A percentile compares a stretch with the other conserved stretches of the same genome.
phyloP scores from a whole-genome alignment of 2,797 vertebrate species.

The Rousettus madagascariensis region DNA sequence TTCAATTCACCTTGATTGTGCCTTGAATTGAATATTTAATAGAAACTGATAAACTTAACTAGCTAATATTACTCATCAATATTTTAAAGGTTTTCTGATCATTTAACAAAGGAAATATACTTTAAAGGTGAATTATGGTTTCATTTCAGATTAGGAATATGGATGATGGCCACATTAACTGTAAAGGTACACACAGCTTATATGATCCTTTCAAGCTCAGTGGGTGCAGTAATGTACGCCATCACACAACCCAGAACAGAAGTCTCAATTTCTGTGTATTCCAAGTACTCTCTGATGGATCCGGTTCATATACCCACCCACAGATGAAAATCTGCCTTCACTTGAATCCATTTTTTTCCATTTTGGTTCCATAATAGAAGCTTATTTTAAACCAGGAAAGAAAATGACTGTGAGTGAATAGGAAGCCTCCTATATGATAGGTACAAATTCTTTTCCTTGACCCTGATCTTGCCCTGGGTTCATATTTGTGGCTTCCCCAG shows the following conservation, averaged over 20 bases:
- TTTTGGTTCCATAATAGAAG: not conserved
- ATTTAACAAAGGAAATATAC: not conserved
- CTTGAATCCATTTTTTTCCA: not conserved
- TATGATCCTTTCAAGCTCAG: not conserved
- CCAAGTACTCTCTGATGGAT: not conserved
- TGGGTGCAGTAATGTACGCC: not conserved
- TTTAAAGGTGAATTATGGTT: not conserved
- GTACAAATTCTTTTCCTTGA: not conserved
- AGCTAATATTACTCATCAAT: not conserved
- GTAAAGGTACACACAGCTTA: not conserved
- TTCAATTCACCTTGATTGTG: slow-evolving; percentile 13
- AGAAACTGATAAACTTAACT: not conserved
- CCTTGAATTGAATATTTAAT: slow-evolving; percentile 46
- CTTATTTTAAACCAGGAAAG: not conserved
- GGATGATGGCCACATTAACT: not conserved
- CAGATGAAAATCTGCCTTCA: not conserved
- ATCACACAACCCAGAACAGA: not conserved
- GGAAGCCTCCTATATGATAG: not conserved
- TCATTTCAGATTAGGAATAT: not conserved
- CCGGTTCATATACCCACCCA: not conserved
- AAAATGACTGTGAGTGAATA: not conserved
- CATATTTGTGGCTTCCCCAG: not conserved
- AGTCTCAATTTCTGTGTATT: not conserved
- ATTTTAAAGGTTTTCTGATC: not conserved
- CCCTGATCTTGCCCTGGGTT: not conserved